These are phyloP conservation scores for Cotesia typhae DNA, from an alignment of 1,140 invertebrate genomes.

Conservation along the genomic window DNA sequence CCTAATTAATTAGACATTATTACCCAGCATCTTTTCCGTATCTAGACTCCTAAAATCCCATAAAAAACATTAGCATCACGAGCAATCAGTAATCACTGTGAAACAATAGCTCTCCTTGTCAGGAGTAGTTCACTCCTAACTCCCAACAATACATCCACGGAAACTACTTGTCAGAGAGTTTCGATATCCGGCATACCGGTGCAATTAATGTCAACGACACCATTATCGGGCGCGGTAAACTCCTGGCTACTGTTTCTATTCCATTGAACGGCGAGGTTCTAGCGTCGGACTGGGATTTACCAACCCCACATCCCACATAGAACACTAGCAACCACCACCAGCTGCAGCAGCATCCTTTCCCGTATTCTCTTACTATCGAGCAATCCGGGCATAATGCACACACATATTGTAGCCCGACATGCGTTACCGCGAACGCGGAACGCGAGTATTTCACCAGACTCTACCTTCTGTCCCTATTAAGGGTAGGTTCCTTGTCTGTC, in stretches of 20 bases:
- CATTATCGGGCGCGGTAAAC: slow-evolving; percentile 49
- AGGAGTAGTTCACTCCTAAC: not conserved
- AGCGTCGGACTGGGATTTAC: slow-evolving; percentile 19
- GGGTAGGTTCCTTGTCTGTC: too few species aligned
- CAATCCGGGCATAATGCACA: not conserved
- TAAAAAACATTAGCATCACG: too few species aligned
- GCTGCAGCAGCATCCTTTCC: slow-evolving; percentile 41
- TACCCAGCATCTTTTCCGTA: too few species aligned
- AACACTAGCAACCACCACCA: slow-evolving; percentile 28
- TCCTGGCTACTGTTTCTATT: slow-evolving; percentile 39
- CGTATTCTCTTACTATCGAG: not conserved
- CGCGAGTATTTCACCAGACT: too few species aligned
- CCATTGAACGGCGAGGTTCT: slow-evolving; percentile 43
- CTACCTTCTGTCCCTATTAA: too few species aligned
- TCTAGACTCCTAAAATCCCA: not conserved
- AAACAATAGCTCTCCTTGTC: not conserved
- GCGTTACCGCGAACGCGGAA: too few species aligned
- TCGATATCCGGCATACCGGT: slow-evolving; percentile 51
- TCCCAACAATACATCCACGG: slow-evolving; percentile 11
- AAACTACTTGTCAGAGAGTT: slow-evolving; percentile 43
- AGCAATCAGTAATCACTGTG: not conserved
- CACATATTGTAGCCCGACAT: too few species aligned
- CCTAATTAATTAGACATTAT: too few species aligned
- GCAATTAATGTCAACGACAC: slow-evolving; percentile 57
- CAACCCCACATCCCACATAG: not conserved